phyloP scores from a whole-genome alignment of 1,140 invertebrate species.

The Harpegnathos saltator region DNA sequence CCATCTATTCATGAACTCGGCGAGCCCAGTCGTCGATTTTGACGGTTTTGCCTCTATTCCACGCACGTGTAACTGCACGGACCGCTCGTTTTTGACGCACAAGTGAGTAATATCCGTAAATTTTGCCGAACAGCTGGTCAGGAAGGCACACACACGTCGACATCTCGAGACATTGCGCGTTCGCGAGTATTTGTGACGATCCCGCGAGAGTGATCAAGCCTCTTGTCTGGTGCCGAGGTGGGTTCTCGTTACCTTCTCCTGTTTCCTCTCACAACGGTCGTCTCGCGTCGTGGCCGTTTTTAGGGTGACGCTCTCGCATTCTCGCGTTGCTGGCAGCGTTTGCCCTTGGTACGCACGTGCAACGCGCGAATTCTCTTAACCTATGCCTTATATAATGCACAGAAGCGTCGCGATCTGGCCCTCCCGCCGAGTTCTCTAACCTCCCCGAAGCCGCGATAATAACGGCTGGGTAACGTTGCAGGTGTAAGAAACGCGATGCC shows the following conservation, averaged over 20 bases:
- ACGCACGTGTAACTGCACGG: conserved; percentile 73
- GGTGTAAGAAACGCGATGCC: conserved; percentile 90
- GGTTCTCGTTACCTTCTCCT: neutral
- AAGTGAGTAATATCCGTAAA: conserved; percentile 70
- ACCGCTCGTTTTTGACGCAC: conserved; percentile 75
- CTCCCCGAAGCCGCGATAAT: neutral
- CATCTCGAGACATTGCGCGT: neutral
- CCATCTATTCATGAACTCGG: conserved; percentile 1
- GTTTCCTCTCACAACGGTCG: neutral
- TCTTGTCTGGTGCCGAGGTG: conserved; percentile 36
- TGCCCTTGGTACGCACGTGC: conserved; percentile 19
- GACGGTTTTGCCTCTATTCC: conserved; percentile 62
- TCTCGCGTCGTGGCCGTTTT: neutral
- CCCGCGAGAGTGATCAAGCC: conserved; percentile 7
- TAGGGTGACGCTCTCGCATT: conserved; percentile 22
- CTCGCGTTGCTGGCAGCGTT: conserved; percentile 19
- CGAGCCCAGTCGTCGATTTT: conserved; percentile 4
- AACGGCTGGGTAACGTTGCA: conserved; percentile 42
- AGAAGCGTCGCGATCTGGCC: neutral
- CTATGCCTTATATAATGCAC: conserved; percentile 63
- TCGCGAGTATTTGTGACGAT: neutral
- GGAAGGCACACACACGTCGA: neutral
- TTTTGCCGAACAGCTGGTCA: neutral
- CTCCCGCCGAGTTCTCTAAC: neutral
- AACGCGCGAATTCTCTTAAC: conserved; percentile 44